Percentiles rank a stretch among this genome's conserved stretches.
phyloP scores from a whole-genome alignment of 2,888 invertebrate species.

The Xanthia togata region DNA sequence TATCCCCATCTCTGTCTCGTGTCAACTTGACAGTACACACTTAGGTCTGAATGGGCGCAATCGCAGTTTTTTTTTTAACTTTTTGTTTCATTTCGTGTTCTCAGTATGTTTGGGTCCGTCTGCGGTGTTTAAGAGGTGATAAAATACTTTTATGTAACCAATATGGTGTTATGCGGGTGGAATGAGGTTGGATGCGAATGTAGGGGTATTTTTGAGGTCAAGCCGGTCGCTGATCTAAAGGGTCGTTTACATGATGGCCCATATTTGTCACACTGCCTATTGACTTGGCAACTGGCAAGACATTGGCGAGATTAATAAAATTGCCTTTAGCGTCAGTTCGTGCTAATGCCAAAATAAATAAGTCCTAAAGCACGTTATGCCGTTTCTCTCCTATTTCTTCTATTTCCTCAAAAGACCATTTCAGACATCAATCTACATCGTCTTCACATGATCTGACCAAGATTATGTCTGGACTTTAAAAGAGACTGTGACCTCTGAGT shows the following conservation, averaged over 20 bases:
- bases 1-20: conserved; percentile 39
- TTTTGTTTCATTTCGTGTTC: conserved; percentile 18
- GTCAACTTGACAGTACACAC: conserved; percentile 54
- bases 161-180: conserved; percentile 40
- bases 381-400: no score
- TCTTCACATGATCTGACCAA: no score
- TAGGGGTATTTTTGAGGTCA: conserved; percentile 20
- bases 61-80: conserved; percentile 36
- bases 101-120: conserved; percentile 21
- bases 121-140: conserved; percentile 43
- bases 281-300: background rate
- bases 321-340: background rate
- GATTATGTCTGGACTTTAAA: no score
- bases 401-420: no score
- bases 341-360: background rate
- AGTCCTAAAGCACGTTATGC: background rate
- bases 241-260: background rate
- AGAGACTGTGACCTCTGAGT: no score
- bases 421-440: no score
- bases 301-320: background rate
- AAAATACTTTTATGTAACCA: conserved; percentile 49
- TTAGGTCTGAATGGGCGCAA: conserved; percentile 56
- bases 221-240: background rate
- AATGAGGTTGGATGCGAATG: conserved; percentile 5
- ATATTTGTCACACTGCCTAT: background rate